These are phyloP conservation scores for Labrus mixtus DNA, from an alignment of 2,113 vertebrate species.

Conservation along the genomic window DNA sequence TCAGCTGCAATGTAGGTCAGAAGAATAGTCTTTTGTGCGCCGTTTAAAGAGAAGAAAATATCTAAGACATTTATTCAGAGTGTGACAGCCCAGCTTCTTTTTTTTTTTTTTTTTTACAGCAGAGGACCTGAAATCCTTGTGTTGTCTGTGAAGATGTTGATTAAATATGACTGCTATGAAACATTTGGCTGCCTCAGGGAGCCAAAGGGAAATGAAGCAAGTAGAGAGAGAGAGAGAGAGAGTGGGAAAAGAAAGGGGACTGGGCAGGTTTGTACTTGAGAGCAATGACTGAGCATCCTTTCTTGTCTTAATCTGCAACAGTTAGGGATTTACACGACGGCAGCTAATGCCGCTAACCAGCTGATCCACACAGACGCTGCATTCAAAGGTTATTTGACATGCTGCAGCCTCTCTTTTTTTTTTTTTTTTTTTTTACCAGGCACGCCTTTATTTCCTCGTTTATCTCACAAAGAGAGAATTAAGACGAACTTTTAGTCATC, in stretches of 20 bases:
- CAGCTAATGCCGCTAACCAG: constrained; percentile 45
- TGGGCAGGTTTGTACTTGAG: constrained; percentile 77
- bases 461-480: constrained; percentile 23
- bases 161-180: constrained; percentile 80
- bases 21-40: constrained; percentile 35
- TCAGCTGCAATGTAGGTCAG: constrained; percentile 67
- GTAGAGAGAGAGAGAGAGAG: constrained; percentile 24
- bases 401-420: not conserved
- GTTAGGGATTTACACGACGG: constrained; percentile 65
- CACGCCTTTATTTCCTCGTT: constrained; percentile 26
- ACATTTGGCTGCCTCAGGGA: constrained; percentile 53
- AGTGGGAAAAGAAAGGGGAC: constrained; percentile 5
- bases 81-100: constrained; percentile 67
- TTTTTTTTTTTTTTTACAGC: constrained; percentile 27
- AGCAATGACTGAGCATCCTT: constrained; percentile 65
- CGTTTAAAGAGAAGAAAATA: constrained; percentile 57
- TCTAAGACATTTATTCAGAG: constrained; percentile 72
- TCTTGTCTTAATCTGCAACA: constrained; percentile 78
- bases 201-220: constrained; percentile 2
- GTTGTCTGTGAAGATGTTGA: constrained; percentile 79
- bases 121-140: constrained; percentile 59
- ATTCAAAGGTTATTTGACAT: constrained; percentile 31
- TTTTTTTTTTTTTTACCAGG: constrained; percentile 8
- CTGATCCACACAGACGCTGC: constrained; percentile 52
- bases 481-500: constrained; percentile 15